Base-by-base conservation (phyloP, 2,797 vertebrate species). In the Gymnothorax javanicus region DNA sequence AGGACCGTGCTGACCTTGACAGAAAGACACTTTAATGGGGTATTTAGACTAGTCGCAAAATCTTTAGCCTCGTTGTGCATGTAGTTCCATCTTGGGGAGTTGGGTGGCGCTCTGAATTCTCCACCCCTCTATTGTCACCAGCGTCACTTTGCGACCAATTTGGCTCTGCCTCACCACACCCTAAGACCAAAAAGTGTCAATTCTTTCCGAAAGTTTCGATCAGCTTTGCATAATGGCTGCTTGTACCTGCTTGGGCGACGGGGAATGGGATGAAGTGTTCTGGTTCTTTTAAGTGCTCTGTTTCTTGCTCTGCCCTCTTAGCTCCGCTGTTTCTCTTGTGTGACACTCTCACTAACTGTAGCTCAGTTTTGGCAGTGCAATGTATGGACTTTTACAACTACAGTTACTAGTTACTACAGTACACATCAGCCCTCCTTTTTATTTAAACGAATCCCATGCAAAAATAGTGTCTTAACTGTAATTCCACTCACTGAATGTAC, bases 361-460 rank as follows among this genome's bases (percentile, higher is more conserved):
- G 52, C 77, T 81, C 77, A 81, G 77, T 81, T 56, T 56, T 20
- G 20, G 77, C 77, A 56, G 20, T 81, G 77, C 77, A 81, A 81
- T 81, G 77, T 81, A 56, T 56, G 77, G 73, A 77, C 73, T 77
- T 50, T 43, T 43, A 43, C 33, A 81, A 27, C 56, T 59, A 27
- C 52, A 83, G 82, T 12, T 83, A 43, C 33, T 43, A 43, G 33
- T 43, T 43, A 43, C 33, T 43, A 59, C 57, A 83, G 58, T 33
- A 83, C 11, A 59, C 27, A 57, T 83, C 25, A n/a, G 25, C 12
- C 56, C 23, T 81, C 2, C 17, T 82, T 58, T 25, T 83, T 59
- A 25, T 59, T 83, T 15, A 83, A 83, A 83, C 9, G 25, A 83
- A 27, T 79, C 59, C 59, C 82, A 62, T 50, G 58, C 58, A 33